These are phyloP conservation scores for Rhagologus leucostigma DNA, from an alignment of 2,113 vertebrate genomes.

Conservation along the genomic window DNA sequence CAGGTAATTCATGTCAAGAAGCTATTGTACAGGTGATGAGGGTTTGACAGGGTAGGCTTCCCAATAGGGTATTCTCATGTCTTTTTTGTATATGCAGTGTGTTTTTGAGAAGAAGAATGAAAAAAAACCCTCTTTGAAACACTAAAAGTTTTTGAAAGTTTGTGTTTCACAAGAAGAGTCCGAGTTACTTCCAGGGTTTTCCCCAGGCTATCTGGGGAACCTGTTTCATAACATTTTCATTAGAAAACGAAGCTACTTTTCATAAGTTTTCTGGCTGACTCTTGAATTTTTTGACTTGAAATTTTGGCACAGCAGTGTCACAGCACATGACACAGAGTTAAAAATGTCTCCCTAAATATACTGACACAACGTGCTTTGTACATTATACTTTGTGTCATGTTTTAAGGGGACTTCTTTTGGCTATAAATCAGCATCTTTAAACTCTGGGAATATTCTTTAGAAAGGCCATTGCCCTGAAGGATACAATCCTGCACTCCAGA, in stretches of 20 bases:
- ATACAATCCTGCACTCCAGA: neutral
- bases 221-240: neutral
- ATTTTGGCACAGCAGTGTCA: neutral
- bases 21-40: neutral
- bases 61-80: neutral
- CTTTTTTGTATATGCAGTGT: neutral
- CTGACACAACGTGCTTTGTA: neutral
- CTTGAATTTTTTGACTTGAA: neutral
- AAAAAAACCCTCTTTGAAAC: neutral
- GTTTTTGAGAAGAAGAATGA: neutral
- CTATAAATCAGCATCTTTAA: conserved; percentile 29
- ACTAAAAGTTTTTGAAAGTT: neutral
- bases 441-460: conserved; percentile 7
- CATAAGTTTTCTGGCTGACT: neutral
- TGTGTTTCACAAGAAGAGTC: neutral
- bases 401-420: neutral
- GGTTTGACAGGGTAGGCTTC: neutral
- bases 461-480: conserved; percentile 4
- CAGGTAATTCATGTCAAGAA: neutral
- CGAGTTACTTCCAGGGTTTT: neutral
- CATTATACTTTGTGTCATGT: neutral
- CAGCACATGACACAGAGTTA: neutral
- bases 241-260: neutral
- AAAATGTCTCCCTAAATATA: neutral
- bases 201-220: neutral